These are phyloP conservation scores for Helogale parvula DNA, from an alignment of 2,113 vertebrate genomes.

Conservation along the genomic window DNA sequence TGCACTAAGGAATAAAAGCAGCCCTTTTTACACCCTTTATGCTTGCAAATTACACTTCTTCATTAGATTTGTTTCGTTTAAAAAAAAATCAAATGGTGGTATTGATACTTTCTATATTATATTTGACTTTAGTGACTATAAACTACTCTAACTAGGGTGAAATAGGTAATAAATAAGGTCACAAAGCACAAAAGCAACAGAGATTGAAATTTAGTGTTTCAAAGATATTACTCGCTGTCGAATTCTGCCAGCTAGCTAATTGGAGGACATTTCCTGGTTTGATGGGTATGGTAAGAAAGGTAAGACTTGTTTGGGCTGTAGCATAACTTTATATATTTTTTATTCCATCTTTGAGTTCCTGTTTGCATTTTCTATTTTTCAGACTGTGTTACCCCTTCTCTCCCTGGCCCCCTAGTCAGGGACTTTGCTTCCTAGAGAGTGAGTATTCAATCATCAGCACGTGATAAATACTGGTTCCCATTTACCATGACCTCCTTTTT, in stretches of 20 bases:
- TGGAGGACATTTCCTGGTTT: slow-evolving; percentile 32
- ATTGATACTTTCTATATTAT: slow-evolving; percentile 52
- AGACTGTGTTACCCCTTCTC: neutral
- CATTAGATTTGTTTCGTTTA: slow-evolving; percentile 62
- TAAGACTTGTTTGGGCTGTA: neutral
- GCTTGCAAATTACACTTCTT: slow-evolving; percentile 61
- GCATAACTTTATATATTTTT: neutral
- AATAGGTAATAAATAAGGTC: slow-evolving; percentile 55
- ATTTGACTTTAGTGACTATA: slow-evolving; percentile 51
- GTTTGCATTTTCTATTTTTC: neutral
- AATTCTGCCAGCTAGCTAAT: slow-evolving; percentile 49
- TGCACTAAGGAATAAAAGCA: neutral
- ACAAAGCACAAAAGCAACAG: neutral
- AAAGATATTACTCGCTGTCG: slow-evolving; percentile 72
- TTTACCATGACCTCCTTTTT: neutral
- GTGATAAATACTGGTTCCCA: neutral
- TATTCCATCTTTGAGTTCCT: neutral
- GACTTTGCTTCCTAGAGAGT: neutral
- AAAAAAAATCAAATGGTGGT: slow-evolving; percentile 72
- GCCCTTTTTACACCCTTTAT: neutral
- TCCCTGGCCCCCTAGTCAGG: neutral
- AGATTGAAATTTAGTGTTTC: slow-evolving; percentile 73
- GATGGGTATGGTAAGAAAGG: neutral
- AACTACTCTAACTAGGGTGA: slow-evolving; percentile 68
- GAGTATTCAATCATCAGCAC: neutral